Conservation (phyloP, 53 echinoderm and acorn worm species). For the Hippasteria phrygiana region DNA sequence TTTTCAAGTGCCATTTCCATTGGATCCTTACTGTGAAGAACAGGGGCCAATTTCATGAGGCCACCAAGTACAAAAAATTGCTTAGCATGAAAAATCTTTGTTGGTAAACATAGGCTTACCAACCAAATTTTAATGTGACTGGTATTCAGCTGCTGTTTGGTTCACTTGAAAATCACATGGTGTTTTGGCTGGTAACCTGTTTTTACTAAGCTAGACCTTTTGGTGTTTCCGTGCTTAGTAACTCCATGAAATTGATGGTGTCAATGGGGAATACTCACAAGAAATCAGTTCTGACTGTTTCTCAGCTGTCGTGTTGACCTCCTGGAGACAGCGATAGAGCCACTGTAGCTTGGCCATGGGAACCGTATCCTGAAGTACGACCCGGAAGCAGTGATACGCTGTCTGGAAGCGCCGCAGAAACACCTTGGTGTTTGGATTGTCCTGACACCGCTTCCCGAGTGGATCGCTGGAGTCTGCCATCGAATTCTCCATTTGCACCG, state of each 20-base stretch:
- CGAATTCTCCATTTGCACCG: not conserved
- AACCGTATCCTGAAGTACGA: constrained; percentile 78
- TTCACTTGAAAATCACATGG: too few species aligned
- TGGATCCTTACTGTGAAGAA: too few species aligned
- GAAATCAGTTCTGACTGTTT: constrained; percentile 78
- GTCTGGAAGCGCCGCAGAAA: constrained; percentile 78
- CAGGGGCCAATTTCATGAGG: too few species aligned
- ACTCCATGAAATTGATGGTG: not conserved
- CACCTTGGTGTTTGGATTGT: constrained; percentile 70
- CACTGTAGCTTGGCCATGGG: constrained; percentile 87
- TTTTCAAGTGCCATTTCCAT: too few species aligned
- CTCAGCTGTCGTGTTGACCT: constrained; percentile 83
- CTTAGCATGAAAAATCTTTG: too few species aligned
- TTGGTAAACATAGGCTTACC: too few species aligned
- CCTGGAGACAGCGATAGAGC: constrained; percentile 78
- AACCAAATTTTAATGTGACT: too few species aligned
- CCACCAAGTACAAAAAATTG: too few species aligned
- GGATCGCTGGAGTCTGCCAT: constrained; percentile 1
- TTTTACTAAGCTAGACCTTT: too few species aligned
- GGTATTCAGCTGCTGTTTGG: too few species aligned
- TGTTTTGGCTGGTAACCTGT: too few species aligned
- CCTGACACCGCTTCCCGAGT: constrained; percentile 27
- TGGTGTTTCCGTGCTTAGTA: not conserved
- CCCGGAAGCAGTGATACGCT: constrained; percentile 76
- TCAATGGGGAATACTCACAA: constrained; percentile 68